A percentile compares a stretch with the other conserved stretches of the same genome.
phyloP scores from a whole-genome alignment of 64 coral and sea anemone genomes.

The Platygyra sinensis region DNA sequence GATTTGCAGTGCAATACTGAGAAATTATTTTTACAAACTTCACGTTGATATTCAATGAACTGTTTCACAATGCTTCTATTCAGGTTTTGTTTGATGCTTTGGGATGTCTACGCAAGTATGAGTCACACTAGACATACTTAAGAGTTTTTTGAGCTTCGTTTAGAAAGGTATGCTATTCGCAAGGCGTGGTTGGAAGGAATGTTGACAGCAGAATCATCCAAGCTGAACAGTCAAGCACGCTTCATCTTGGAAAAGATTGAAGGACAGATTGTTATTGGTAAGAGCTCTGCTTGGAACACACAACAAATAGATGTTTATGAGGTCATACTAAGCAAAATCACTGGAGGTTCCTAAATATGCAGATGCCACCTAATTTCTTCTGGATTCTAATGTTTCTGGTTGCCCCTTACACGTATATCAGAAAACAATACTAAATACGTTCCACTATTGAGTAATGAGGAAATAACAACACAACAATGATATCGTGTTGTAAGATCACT shows the following conservation, averaged over 20 bases:
- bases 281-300: neutral
- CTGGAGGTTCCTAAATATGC: too few species aligned
- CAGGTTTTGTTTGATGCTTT: conserved; percentile 92
- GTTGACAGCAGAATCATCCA: conserved; percentile 78
- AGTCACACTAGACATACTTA: conserved; percentile 64
- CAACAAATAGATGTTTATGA: neutral
- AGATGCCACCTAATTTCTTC: too few species aligned
- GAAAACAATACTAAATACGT: too few species aligned
- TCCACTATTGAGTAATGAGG: too few species aligned
- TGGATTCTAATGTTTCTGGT: too few species aligned
- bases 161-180: conserved; percentile 78
- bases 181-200: conserved; percentile 94
- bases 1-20: too few species aligned
- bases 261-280: conserved; percentile 88
- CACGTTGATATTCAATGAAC: too few species aligned
- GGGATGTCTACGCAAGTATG: conserved; percentile 88
- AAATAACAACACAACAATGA: too few species aligned
- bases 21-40: too few species aligned
- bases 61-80: neutral
- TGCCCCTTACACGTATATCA: too few species aligned
- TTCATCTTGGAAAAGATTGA: conserved; percentile 99
- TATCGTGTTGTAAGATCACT: too few species aligned
- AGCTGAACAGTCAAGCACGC: conserved; percentile 82
- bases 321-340: too few species aligned
- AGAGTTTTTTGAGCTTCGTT: conserved; percentile 81